These are phyloP conservation scores for Drosophila formosana DNA, from an alignment of 2,888 invertebrate species.

Conservation along the genomic window DNA sequence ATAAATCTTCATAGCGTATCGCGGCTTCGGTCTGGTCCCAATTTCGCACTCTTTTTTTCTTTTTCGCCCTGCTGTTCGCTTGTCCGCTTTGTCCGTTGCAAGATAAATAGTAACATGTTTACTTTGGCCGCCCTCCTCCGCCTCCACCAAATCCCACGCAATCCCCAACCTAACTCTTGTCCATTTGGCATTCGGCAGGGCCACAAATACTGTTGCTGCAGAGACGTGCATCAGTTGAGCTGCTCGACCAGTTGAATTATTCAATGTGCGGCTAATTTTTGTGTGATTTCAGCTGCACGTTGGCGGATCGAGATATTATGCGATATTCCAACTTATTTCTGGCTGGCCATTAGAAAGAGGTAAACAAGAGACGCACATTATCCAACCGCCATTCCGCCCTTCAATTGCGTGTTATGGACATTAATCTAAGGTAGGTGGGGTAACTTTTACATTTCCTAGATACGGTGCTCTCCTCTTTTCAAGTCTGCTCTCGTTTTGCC, in stretches of 20 bases:
- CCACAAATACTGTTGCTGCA: slow-evolving; percentile 27
- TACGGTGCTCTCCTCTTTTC: not conserved
- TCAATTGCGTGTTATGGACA: slow-evolving; percentile 30
- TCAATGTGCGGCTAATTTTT: slow-evolving; percentile 60
- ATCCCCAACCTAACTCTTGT: not conserved
- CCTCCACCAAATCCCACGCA: not conserved
- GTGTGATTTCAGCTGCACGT: slow-evolving; percentile 30
- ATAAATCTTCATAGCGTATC: slow-evolving; percentile 10
- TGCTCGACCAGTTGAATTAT: slow-evolving; percentile 53
- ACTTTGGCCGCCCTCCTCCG: slow-evolving; percentile 18
- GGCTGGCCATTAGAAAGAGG: slow-evolving; percentile 8
- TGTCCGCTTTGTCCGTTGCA: slow-evolving; percentile 53
- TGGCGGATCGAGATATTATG: slow-evolving; percentile 32
- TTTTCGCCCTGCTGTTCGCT: slow-evolving; percentile 18
- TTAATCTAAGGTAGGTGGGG: slow-evolving; percentile 29
- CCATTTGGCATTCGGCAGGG: not conserved
- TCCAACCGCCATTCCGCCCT: not conserved
- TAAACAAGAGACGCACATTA: slow-evolving; percentile 11
- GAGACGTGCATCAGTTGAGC: slow-evolving; percentile 58
- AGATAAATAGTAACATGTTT: slow-evolving; percentile 76
- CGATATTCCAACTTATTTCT: slow-evolving; percentile 40
- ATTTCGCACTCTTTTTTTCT: slow-evolving; percentile 5
- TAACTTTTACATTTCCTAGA: slow-evolving; percentile 1
- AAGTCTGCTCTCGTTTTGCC: slow-evolving; percentile 1
- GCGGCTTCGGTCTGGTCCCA: slow-evolving; percentile 6